Evolutionary conservation across 2,113 vertebrate genomes (phyloP), one percentile per base, ranked within the genome.

Genomic region (Chunga burmeisteri): DNA sequence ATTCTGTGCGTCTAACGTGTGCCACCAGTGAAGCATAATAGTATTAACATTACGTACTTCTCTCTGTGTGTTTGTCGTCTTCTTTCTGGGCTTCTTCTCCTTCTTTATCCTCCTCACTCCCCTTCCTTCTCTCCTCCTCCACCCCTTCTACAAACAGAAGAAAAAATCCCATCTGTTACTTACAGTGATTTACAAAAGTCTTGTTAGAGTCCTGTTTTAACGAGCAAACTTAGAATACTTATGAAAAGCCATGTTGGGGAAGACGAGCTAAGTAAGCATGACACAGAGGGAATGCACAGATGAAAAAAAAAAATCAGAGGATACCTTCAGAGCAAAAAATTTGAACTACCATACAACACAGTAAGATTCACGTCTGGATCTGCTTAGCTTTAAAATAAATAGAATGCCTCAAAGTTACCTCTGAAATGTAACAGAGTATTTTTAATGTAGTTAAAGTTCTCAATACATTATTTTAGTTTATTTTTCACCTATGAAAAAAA

Each of bases 41-140:
- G 34, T 55, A 86, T 72, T 84, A 90, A 58, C 11, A 34, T 73
- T 65, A 90, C 96, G 2, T 98, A 98, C 98, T 98, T 98, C 47
- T 98, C 88, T 98, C 98, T 81, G 46, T 36, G 18, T 87, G 96
- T 74, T 85, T 98, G 66, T 98, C 96, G 13, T 98, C 96, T 65
- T 97, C 97, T 88, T 96, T 96, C 17, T 72, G 86, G 22, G 20
- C n/a, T 32, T 96, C 96, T 10, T 98, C 96, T 73, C 89, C 93
- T 92, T 91, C 95, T 82, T 96, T 90, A 23, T 95, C 78, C 30
- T 97, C 95, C 63, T 97, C 81, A 29, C 59, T 65, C 44, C 63
- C 79, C 50, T 88, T 86, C 93, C 71, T 96, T 85, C 53, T 91
- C 71, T 94, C 95, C 23, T 42, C 90, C 52, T 96, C 94, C 87